Percentiles rank a stretch among this genome's conserved stretches.
These are phyloP conservation scores for Calephelis virginiensis DNA, from an alignment of 1,140 invertebrate species.

Conservation along the genomic window DNA sequence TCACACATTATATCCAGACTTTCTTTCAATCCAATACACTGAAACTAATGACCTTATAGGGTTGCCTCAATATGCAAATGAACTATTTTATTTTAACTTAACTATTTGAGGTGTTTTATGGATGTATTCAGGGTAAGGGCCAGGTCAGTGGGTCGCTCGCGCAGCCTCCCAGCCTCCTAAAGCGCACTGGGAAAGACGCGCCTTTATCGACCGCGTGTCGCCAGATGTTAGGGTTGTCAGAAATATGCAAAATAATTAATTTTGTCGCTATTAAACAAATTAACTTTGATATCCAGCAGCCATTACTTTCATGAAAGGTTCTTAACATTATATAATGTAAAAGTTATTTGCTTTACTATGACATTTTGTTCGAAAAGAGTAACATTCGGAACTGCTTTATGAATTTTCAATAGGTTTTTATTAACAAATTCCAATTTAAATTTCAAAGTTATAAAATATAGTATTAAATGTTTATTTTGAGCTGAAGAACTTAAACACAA, in stretches of 20 bases:
- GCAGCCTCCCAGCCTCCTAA: slow-evolving; percentile 54
- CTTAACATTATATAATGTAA: too few species aligned
- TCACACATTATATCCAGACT: slow-evolving; percentile 24
- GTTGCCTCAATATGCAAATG: slow-evolving; percentile 30
- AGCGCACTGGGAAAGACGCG: slow-evolving; percentile 64
- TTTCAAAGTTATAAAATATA: too few species aligned
- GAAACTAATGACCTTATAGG: slow-evolving; percentile 20
- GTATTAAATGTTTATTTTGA: too few species aligned
- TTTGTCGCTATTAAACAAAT: too few species aligned
- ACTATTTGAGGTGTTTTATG: slow-evolving; percentile 44
- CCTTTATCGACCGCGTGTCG: slow-evolving; percentile 71
- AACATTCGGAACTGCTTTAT: too few species aligned
- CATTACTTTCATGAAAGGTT: too few species aligned
- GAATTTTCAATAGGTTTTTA: too few species aligned
- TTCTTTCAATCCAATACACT: slow-evolving; percentile 11
- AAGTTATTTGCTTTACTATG: too few species aligned
- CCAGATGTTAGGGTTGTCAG: slow-evolving; percentile 58
- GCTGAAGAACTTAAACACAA: too few species aligned
- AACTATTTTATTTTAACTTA: slow-evolving; percentile 29
- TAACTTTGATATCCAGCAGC: too few species aligned
- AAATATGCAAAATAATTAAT: slow-evolving; percentile 19
- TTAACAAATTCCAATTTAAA: too few species aligned
- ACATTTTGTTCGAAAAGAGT: too few species aligned
- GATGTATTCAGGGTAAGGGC: slow-evolving; percentile 48
- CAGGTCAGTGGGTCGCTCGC: slow-evolving; percentile 75